Evolutionary conservation across 2,888 invertebrate genomes (phyloP).

Genomic region (Fissipunctia ypsillon): DNA sequence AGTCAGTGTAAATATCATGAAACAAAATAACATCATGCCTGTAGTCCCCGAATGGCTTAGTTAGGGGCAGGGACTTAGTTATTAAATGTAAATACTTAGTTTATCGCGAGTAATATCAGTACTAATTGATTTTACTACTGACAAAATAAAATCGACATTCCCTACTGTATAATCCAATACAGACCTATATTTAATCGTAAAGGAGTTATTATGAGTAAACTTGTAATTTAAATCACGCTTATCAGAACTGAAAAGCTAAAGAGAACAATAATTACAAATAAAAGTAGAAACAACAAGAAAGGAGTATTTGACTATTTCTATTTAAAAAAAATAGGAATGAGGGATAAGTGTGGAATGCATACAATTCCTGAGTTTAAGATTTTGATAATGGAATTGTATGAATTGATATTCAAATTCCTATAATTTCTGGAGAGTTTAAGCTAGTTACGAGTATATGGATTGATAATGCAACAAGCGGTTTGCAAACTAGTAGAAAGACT

Average conservation of each 20-base stretch:
- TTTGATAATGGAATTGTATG: no score
- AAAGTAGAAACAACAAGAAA: background rate
- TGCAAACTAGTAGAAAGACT: background rate
- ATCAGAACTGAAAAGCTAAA: constrained; percentile 7
- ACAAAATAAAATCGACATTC: constrained; percentile 37
- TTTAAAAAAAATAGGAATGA: background rate
- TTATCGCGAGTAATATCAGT: constrained; percentile 20
- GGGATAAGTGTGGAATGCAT: background rate
- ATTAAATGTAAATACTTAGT: background rate
- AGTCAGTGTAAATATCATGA: no score
- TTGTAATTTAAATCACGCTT: constrained; percentile 17
- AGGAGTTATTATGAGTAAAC: constrained; percentile 19
- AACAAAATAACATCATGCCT: no score
- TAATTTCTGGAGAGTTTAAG: background rate
- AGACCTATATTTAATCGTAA: constrained; percentile 49
- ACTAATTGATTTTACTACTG: constrained; percentile 17
- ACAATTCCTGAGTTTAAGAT: no score
- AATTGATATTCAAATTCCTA: background rate
- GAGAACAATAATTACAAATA: constrained; percentile 12
- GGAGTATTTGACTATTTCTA: background rate
- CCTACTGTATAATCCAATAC: constrained; percentile 1
- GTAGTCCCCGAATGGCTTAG: no score
- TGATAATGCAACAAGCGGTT: background rate
- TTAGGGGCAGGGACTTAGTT: no score
- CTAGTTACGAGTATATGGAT: background rate